phyloP scores from a whole-genome alignment of 2,888 invertebrate genomes.

The Polyommatus iphigenia region DNA sequence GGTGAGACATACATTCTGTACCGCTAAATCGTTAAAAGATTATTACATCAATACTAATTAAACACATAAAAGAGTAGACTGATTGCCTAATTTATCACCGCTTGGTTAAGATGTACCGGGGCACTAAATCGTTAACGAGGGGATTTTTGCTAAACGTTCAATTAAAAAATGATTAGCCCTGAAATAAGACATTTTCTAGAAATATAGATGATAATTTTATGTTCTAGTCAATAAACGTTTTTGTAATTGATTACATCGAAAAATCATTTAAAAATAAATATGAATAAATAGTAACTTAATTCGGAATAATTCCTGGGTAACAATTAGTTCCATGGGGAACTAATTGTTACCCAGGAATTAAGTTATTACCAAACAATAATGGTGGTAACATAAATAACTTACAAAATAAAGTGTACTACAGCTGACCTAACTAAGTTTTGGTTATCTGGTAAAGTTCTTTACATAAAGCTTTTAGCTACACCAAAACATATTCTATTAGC shows the following conservation, averaged over 20 bases:
- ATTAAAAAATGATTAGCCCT: background rate
- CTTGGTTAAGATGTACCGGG: background rate
- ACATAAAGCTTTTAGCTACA: background rate
- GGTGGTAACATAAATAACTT: background rate
- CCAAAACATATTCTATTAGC: background rate
- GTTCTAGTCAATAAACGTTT: background rate
- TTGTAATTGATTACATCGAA: background rate
- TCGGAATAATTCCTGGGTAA: background rate
- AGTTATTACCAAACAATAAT: too few species aligned
- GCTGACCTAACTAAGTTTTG: background rate
- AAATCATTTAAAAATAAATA: too few species aligned
- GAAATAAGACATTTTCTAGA: background rate
- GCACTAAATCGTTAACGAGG: background rate
- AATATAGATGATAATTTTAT: background rate
- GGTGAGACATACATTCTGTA: background rate
- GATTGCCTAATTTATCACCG: slow-evolving; percentile 10
- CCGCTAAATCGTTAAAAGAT: background rate
- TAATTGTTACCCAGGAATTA: too few species aligned
- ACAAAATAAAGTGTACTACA: background rate
- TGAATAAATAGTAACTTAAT: background rate
- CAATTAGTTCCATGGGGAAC: too few species aligned
- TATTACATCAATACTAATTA: background rate
- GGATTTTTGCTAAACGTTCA: background rate
- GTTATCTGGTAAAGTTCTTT: background rate
- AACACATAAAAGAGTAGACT: slow-evolving; percentile 11